These are phyloP conservation scores for Cryptocephalus moraei DNA, from an alignment of 2,888 invertebrate species.

Conservation along the genomic window DNA sequence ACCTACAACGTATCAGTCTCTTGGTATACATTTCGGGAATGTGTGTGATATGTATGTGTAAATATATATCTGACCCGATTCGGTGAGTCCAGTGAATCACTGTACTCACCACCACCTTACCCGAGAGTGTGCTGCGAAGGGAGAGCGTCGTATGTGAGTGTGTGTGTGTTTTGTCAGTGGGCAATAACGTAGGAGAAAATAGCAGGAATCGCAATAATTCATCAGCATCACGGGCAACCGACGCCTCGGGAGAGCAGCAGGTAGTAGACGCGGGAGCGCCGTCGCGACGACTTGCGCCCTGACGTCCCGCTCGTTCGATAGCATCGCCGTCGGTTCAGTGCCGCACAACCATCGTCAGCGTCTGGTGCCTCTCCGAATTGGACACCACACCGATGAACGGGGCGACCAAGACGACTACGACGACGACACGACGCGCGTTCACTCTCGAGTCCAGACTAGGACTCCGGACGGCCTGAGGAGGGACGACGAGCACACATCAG, in stretches of 20 bases:
- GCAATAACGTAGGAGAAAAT: conserved; percentile 10
- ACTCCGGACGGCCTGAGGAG: background rate
- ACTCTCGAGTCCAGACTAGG: background rate
- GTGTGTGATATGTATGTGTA: too few relatives aligned
- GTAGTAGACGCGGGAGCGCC: conserved; percentile 33
- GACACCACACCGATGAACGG: too few relatives aligned
- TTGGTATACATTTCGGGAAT: too few relatives aligned
- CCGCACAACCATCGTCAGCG: conserved; percentile 37
- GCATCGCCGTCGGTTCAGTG: conserved; percentile 34
- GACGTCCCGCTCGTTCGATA: conserved; percentile 38
- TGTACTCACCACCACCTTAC: too few relatives aligned
- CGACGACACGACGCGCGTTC: conserved; percentile 10
- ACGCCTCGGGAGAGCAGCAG: conserved; percentile 31
- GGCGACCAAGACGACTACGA: too few relatives aligned
- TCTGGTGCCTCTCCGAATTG: conserved; percentile 27
- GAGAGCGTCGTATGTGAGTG: too few relatives aligned
- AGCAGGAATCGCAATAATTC: conserved; percentile 29
- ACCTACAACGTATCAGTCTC: too few relatives aligned
- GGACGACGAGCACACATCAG: conserved; percentile 1
- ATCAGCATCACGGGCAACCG: conserved; percentile 26
- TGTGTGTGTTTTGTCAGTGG: too few relatives aligned
- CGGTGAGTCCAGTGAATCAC: too few relatives aligned
- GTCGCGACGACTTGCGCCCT: conserved; percentile 35
- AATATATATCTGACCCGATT: too few relatives aligned
- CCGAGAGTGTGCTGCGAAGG: too few relatives aligned